These are phyloP conservation scores for Boulengeromyrus knoepffleri DNA, from an alignment of 2,113 vertebrate species.

Conservation along the genomic window DNA sequence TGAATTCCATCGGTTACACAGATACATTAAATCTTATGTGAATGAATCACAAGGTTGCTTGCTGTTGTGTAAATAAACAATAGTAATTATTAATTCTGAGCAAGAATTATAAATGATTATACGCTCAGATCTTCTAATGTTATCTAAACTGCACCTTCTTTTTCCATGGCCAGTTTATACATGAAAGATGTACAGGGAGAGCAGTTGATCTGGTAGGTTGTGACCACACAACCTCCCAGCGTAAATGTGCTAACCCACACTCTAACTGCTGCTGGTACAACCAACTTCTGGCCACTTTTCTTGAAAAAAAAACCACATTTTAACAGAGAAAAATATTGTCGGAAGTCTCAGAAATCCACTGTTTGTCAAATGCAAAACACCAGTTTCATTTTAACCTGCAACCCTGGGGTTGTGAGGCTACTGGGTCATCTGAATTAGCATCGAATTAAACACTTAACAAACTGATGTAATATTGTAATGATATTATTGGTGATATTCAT, in stretches of 20 bases:
- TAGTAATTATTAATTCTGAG: not conserved
- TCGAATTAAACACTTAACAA: not conserved
- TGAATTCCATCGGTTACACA: not conserved
- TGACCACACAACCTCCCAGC: not conserved
- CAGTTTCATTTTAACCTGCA: not conserved
- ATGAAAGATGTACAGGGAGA: not conserved
- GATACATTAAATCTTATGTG: not conserved
- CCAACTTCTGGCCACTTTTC: not conserved
- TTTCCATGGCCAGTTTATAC: not conserved
- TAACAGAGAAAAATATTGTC: not conserved
- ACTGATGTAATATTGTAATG: not conserved
- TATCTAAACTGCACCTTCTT: not conserved
- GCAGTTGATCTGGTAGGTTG: not conserved
- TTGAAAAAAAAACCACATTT: not conserved
- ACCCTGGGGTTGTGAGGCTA: not conserved
- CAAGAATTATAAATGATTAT: not conserved
- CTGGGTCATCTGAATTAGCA: not conserved
- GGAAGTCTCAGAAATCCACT: not conserved
- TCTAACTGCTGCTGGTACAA: not conserved
- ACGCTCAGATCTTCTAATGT: not conserved
- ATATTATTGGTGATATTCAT: not conserved
- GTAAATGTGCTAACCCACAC: not conserved
- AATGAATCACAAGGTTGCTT: not conserved
- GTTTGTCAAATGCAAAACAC: not conserved
- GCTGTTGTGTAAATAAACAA: not conserved